Evolutionary conservation across 2,113 vertebrate species (phyloP).

Genomic region (Carassius carassius): DNA sequence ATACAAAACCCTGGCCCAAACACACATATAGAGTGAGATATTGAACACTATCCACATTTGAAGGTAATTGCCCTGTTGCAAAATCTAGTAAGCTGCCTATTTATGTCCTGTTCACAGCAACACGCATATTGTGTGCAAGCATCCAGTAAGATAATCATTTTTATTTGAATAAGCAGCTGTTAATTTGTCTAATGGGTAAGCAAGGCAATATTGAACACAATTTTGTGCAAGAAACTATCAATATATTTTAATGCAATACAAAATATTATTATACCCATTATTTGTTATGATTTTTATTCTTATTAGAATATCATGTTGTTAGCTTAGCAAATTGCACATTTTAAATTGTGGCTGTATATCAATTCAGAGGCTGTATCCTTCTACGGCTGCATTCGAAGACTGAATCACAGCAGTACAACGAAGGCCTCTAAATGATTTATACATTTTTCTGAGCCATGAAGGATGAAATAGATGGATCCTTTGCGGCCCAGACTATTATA

Average conservation of each 20-base stretch:
- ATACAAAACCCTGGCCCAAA: conserved; percentile 52
- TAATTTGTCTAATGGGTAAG: background rate
- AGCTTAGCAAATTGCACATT: background rate
- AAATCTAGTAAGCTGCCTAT: background rate
- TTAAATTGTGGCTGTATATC: background rate
- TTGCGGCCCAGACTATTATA: too few relatives aligned
- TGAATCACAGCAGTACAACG: background rate
- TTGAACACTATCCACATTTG: conserved; percentile 13
- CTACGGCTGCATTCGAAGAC: background rate
- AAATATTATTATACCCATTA: background rate
- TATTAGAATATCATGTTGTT: background rate
- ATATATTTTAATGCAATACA: background rate
- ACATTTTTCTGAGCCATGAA: too few relatives aligned
- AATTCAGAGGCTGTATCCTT: background rate
- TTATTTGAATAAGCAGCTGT: background rate
- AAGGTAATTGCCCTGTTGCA: background rate
- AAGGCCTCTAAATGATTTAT: too few relatives aligned
- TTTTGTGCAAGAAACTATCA: background rate
- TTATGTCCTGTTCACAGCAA: background rate
- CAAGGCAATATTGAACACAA: background rate
- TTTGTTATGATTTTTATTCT: background rate
- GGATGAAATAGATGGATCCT: too few relatives aligned
- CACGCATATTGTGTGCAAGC: background rate
- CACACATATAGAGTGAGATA: conserved; percentile 33
- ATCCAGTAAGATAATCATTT: background rate